Evolutionary conservation across 2,888 invertebrate species (phyloP).

Genomic region (Epirrhoe tristata): DNA sequence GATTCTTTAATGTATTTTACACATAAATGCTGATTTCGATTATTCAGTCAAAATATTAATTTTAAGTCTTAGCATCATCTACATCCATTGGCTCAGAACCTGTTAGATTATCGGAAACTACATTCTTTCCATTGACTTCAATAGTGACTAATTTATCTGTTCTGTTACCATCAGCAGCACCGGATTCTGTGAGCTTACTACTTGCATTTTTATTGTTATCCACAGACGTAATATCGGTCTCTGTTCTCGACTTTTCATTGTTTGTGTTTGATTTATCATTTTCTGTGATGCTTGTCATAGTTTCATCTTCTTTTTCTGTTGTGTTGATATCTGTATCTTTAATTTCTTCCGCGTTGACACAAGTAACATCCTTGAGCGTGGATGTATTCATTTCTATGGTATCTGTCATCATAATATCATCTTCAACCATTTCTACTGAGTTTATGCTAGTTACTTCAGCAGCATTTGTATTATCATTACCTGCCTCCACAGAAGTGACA

Average conservation of each 20-base stretch:
- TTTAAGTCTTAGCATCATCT: constrained; percentile 23
- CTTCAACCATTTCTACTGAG: constrained; percentile 13
- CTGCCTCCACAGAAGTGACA: constrained; percentile 21
- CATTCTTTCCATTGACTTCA: constrained; percentile 2
- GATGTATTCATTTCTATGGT: neutral
- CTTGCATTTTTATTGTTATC: constrained; percentile 2
- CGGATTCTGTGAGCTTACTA: constrained; percentile 1
- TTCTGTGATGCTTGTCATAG: constrained; percentile 1
- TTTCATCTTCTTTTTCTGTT: constrained; percentile 5
- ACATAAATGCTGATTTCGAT: neutral
- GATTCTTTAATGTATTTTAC: neutral
- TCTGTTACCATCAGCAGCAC: neutral
- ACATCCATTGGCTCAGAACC: constrained; percentile 33
- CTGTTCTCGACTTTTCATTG: constrained; percentile 2
- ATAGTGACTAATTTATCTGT: constrained; percentile 1
- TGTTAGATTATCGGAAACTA: neutral
- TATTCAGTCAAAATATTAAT: constrained; percentile 2
- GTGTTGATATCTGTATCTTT: constrained; percentile 1
- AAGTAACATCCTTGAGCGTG: neutral
- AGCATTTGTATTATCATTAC: constrained; percentile 7
- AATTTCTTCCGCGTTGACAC: neutral
- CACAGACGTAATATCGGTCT: neutral
- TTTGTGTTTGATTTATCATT: constrained; percentile 2
- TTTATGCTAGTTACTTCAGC: constrained; percentile 17
- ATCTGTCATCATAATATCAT: constrained; percentile 7